These are phyloP conservation scores for Cerceris ruficornis DNA, from an alignment of 2,888 invertebrate genomes.

Conservation along the genomic window DNA sequence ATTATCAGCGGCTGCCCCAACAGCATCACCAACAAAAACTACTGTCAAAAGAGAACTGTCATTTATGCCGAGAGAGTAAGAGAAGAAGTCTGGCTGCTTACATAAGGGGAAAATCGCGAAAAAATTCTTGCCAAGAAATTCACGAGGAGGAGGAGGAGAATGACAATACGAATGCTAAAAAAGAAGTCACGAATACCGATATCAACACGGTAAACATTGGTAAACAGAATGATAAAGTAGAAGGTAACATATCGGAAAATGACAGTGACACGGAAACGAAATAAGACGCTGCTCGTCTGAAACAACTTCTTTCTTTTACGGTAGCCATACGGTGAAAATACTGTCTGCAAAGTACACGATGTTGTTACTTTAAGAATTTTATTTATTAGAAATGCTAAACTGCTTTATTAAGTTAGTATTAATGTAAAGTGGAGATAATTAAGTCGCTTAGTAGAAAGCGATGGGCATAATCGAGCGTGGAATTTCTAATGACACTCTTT, in stretches of 20 bases:
- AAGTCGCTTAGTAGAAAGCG: too few species aligned
- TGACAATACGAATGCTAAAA: constrained; percentile 26
- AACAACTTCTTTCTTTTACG: background rate
- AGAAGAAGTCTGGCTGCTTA: constrained; percentile 83
- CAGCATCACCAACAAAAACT: constrained; percentile 76
- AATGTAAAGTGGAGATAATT: too few species aligned
- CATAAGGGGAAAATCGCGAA: constrained; percentile 82
- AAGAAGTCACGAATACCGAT: constrained; percentile 5
- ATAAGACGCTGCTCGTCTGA: background rate
- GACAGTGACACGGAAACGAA: background rate
- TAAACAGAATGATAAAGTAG: background rate
- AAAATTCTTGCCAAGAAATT: constrained; percentile 82
- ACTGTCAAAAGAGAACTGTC: constrained; percentile 81
- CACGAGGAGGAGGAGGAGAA: constrained; percentile 81
- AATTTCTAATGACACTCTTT: too few species aligned
- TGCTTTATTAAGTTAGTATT: too few species aligned
- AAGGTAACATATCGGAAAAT: background rate
- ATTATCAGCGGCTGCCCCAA: constrained; percentile 75
- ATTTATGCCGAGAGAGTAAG: constrained; percentile 83
- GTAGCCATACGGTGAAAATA: too few species aligned
- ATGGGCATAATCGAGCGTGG: too few species aligned
- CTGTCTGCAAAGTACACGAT: too few species aligned
- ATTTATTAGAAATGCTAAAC: too few species aligned
- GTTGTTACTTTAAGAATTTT: too few species aligned
- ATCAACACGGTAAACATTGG: constrained; percentile 1